Percentiles rank a stretch among this genome's conserved stretches.
Conservation (phyloP, 2,113 vertebrate genomes). For the Vanacampus margaritifer region DNA sequence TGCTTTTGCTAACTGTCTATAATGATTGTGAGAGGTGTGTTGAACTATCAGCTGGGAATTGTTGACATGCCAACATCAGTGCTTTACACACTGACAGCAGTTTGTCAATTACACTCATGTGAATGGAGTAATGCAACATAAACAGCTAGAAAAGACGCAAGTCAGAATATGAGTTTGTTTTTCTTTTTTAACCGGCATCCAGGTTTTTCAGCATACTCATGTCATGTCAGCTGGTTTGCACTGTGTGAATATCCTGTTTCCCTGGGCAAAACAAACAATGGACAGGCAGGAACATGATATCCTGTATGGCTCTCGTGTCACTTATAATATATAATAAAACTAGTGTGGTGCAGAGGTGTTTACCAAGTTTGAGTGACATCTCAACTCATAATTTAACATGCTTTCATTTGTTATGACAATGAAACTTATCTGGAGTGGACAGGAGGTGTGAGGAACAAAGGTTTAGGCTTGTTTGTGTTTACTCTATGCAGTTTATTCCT, state of each 20-base stretch:
- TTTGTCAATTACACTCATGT: background rate
- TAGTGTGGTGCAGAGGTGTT: background rate
- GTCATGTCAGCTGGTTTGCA: slow-evolving; percentile 28
- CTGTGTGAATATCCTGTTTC: slow-evolving; percentile 66
- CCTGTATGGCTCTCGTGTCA: slow-evolving; percentile 48
- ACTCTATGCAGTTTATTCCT: slow-evolving; percentile 37
- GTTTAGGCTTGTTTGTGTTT: slow-evolving; percentile 25
- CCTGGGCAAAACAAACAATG: slow-evolving; percentile 63
- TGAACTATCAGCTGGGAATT: slow-evolving; percentile 25
- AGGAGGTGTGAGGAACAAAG: slow-evolving; percentile 46
- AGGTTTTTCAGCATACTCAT: slow-evolving; percentile 8
- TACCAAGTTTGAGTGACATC: background rate
- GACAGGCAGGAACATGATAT: slow-evolving; percentile 44
- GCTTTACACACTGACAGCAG: background rate
- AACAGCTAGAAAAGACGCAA: background rate
- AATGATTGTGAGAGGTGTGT: slow-evolving; percentile 4
- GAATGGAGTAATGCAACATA: background rate
- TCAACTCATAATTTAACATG: background rate
- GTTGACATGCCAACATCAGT: slow-evolving; percentile 48
- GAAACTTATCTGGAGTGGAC: slow-evolving; percentile 6
- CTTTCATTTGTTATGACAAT: slow-evolving; percentile 10
- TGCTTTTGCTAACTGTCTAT: too few species aligned
- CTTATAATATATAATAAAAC: slow-evolving; percentile 15
- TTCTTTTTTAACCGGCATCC: background rate
- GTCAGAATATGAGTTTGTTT: background rate